Percentiles rank a stretch among this genome's conserved stretches.
Conservation (phyloP, 2,113 vertebrate genomes). For the Oryctolagus cuniculus region mOryCun1.1 NC_091435.1:126705501-126706000, state of each 20-base stretch:
- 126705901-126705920: background rate
- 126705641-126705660: constrained; percentile 39
- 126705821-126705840: background rate
- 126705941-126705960: background rate
- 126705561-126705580: background rate
- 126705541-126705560: background rate
- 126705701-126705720: background rate
- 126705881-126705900: background rate
- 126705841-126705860: background rate
- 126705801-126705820: background rate
- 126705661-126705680: background rate
- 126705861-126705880: background rate
- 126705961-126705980: background rate
- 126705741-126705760: background rate
- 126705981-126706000: background rate
- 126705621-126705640: background rate
- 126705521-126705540: constrained; percentile 87
- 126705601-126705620: background rate
- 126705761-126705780: background rate
- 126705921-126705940: background rate
- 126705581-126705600: constrained; percentile 16
- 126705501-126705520: constrained; percentile 96
- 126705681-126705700: background rate
- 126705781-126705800: background rate
- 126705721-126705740: background rate